Percentiles rank a stretch among this genome's conserved stretches.
Evolutionary conservation across 2,113 vertebrate genomes (phyloP).

Genomic region (Excalfactoria chinensis): DNA sequence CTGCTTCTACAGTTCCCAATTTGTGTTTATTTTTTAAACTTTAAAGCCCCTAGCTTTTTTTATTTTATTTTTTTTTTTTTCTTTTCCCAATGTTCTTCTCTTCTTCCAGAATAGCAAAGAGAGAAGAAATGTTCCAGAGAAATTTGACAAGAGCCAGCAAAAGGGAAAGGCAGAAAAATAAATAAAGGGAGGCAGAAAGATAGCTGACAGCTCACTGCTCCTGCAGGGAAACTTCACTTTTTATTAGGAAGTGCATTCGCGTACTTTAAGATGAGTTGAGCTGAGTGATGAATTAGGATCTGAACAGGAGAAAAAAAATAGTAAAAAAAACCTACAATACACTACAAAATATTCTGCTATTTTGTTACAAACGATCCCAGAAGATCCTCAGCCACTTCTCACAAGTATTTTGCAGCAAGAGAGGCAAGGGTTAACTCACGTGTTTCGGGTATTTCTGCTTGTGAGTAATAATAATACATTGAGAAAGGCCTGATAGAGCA

Average conservation of each 20-base stretch:
- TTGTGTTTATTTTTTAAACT: constrained; percentile 9
- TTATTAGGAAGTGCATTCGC: constrained; percentile 58
- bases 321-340: neutral
- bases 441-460: neutral
- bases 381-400: neutral
- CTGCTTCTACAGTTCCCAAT: constrained; percentile 49
- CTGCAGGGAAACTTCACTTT: constrained; percentile 43
- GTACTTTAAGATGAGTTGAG: constrained; percentile 48
- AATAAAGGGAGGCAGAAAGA: constrained; percentile 42
- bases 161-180: constrained; percentile 37
- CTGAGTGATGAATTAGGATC: constrained; percentile 24
- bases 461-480: neutral
- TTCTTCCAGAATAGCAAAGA: neutral
- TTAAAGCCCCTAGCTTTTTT: neutral
- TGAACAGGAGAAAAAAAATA: neutral
- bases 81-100: neutral
- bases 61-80: neutral
- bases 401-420: neutral
- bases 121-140: constrained; percentile 35
- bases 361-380: neutral
- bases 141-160: constrained; percentile 39
- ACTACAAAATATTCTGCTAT: neutral
- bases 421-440: neutral
- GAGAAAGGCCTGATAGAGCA: neutral
- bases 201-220: constrained; percentile 6